Evolutionary conservation across 53 echinoderm and acorn worm genomes (phyloP), one percentile per base, ranked within the genome.

Genomic region (Apostichopus leukothele): DNA sequence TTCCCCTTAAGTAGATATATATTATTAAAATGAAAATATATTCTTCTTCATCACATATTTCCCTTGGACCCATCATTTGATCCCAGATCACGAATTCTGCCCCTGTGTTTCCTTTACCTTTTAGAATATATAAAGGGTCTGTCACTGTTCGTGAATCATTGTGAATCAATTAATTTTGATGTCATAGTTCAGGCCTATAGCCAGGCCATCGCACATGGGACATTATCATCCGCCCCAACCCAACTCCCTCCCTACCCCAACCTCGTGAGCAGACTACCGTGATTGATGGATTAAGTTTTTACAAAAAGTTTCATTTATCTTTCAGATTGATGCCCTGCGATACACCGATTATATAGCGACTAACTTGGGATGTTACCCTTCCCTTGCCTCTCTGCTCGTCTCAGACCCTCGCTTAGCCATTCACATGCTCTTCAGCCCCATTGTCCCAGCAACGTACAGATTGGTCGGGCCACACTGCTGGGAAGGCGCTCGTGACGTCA

Each of bases 381-480:
- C 84, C 14, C 63, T 63, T 63, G 26, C 25, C 10, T 3, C 9
- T 5, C 84, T 84, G 27, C 14, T 84, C 7, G 0, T 84, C 60
- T 23, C 84, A 1, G 84, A 84, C 60, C 84, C 67, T 60, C 57
- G 60, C 18, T 22, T 84, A 5, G 60, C 59, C 84, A 23, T 84
- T 13, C 84, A 84, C 60, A 84, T 84, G 84, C 14, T 84, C 21
- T 66, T 84, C 50, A 11, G 84, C 9, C 84, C 84, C 9, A 67
- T 84, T 27, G 84, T 84, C 14, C 84, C 84, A 21, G 60, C 84
- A 9, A 60, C 59, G 21, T 84, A 84, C 59, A 55, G 84, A 20
- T 27, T 84, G 6, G 66, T 60, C n/a, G 84, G 84, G 8, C 84
- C 84, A 19, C 84, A 84, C 21, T n/a, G 27, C 20, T 84, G 84